These are phyloP conservation scores for Bergia sp. DNA, from an alignment of 92 coral and sea anemone species.

Conservation along the genomic window DNA sequence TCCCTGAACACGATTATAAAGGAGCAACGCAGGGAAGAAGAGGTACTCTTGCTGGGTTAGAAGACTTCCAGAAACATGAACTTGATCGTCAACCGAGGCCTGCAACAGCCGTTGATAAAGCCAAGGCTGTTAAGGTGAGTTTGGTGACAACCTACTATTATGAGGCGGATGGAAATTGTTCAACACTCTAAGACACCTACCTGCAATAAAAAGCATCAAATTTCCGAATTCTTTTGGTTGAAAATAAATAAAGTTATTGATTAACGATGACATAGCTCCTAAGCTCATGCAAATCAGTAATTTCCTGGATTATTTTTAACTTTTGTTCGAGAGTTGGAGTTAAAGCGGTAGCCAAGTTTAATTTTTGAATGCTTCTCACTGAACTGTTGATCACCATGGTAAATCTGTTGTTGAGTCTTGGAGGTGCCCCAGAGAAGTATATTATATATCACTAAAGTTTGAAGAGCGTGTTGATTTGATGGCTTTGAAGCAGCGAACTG, in stretches of 20 bases:
- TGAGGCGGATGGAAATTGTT: neutral
- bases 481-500: conserved; percentile 1
- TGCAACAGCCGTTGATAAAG: conserved; percentile 81
- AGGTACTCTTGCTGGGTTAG: conserved; percentile 91
- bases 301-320: conserved; percentile 1
- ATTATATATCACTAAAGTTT: neutral
- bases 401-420: neutral
- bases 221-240: conserved; percentile 24
- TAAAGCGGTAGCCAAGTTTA: neutral
- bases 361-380: conserved; percentile 20
- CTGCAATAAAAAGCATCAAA: conserved; percentile 30
- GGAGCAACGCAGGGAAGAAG: conserved; percentile 83
- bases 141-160: neutral
- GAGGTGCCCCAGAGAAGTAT: neutral
- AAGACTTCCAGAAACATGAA: conserved; percentile 84
- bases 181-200: neutral
- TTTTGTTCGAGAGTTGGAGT: neutral
- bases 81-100: conserved; percentile 81
- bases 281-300: neutral
- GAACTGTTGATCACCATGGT: conserved; percentile 3
- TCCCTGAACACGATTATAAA: conserved; percentile 89
- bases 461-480: neutral
- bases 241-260: conserved; percentile 18
- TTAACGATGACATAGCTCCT: conserved; percentile 14
- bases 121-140: conserved; percentile 83